Percentiles rank a stretch among this genome's conserved stretches.
Evolutionary conservation across 1,140 invertebrate species (phyloP).

Genomic region (Pomacea maculata): DNA sequence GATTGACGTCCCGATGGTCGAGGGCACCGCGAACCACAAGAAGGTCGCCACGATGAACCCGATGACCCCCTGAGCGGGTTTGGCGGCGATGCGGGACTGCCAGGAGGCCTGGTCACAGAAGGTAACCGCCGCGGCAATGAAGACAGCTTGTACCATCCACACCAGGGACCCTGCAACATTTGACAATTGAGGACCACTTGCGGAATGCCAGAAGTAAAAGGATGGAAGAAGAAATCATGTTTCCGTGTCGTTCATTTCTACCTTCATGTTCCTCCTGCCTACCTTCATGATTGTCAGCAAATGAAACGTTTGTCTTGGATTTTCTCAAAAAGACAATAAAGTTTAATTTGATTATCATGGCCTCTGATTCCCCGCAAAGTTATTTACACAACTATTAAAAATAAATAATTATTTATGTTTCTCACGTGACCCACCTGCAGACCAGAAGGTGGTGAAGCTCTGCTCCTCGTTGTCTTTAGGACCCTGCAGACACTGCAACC

Average conservation of each 20-base stretch:
- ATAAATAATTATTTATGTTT: not conserved
- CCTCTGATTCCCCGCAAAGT: not conserved
- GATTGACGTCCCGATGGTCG: conserved; percentile 56
- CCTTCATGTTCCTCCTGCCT: too few species aligned
- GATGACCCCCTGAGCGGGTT: conserved; percentile 54
- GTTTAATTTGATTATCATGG: not conserved
- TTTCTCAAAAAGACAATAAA: too few species aligned
- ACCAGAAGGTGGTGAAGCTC: conserved; percentile 39
- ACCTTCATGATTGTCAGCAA: too few species aligned
- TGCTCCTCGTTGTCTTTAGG: conserved; percentile 53
- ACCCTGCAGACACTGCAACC: conserved; percentile 45
- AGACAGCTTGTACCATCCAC: conserved; percentile 28
- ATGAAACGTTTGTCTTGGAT: too few species aligned
- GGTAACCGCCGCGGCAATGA: conserved; percentile 54
- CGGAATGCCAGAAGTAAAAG: not conserved
- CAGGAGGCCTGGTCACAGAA: conserved; percentile 66
- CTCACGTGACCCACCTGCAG: not conserved
- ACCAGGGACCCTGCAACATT: not conserved
- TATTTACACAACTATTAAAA: not conserved
- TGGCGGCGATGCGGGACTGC: conserved; percentile 62
- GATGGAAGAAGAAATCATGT: not conserved
- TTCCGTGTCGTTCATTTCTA: not conserved
- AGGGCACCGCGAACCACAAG: conserved; percentile 64
- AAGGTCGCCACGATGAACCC: conserved; percentile 60
- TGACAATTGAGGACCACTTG: too few species aligned